A percentile compares a stretch with the other conserved stretches of the same genome.
These are phyloP conservation scores for Sebastes wilsoni DNA, from an alignment of 2,797 vertebrate genomes.

Conservation along the genomic window DNA sequence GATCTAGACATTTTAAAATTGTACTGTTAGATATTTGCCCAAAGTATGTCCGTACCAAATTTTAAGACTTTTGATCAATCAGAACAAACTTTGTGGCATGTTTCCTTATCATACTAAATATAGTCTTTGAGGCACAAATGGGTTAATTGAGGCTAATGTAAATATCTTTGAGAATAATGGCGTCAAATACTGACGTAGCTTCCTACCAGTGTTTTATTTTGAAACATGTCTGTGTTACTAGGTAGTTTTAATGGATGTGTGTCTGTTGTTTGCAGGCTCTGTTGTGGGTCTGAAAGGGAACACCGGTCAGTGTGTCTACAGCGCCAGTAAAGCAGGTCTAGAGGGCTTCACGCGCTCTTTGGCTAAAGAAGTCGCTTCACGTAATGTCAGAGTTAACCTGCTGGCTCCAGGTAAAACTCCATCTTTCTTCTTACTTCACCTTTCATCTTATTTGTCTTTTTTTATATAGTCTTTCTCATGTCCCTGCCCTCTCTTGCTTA, in stretches of 20 bases:
- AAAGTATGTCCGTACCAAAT: too few species aligned
- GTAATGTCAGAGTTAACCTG: conserved; percentile 91
- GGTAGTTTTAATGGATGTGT: neutral
- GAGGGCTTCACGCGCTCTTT: conserved; percentile 93
- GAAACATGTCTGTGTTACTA: neutral
- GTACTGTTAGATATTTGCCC: too few species aligned
- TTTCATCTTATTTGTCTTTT: neutral
- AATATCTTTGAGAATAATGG: too few species aligned
- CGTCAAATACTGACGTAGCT: too few species aligned
- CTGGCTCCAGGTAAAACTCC: conserved; percentile 88
- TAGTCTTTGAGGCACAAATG: too few species aligned
- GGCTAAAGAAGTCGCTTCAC: conserved; percentile 92
- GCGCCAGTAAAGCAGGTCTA: conserved; percentile 92
- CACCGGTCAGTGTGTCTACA: conserved; percentile 90
- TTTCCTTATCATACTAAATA: too few species aligned
- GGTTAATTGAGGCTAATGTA: too few species aligned
- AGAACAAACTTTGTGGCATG: too few species aligned
- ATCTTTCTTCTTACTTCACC: neutral
- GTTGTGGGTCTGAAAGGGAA: conserved; percentile 91
- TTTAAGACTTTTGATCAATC: too few species aligned
- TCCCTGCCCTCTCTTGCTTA: neutral
- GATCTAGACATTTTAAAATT: too few species aligned
- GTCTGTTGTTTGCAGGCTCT: conserved; percentile 83
- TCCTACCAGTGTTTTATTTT: neutral
- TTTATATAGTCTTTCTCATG: neutral